These are phyloP conservation scores for Allophyes oxyacanthae DNA, from an alignment of 2,888 invertebrate genomes.

Conservation along the genomic window DNA sequence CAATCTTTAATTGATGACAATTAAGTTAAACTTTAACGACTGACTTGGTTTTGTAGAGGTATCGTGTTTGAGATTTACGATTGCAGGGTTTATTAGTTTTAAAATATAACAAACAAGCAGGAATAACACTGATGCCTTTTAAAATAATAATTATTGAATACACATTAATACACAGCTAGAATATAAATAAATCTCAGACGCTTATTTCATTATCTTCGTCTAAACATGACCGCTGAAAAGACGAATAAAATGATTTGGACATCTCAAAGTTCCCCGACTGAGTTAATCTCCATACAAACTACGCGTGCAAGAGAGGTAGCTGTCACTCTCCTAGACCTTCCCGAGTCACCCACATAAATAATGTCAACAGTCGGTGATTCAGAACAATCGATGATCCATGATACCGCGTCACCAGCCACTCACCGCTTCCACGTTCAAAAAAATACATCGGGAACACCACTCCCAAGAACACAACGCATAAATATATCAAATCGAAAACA, in stretches of 20 bases:
- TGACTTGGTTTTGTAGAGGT: conserved; percentile 20
- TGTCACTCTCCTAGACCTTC: conserved; percentile 69
- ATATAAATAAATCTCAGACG: conserved; percentile 15
- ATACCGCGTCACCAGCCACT: conserved; percentile 75
- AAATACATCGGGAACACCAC: conserved; percentile 73
- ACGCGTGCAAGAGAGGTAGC: conserved; percentile 63
- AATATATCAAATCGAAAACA: conserved; percentile 89
- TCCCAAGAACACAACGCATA: conserved; percentile 83
- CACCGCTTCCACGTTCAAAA: conserved; percentile 67
- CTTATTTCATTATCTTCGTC: conserved; percentile 23
- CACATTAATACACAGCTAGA: conserved; percentile 13
- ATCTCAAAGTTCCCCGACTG: conserved; percentile 40
- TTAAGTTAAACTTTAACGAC: conserved; percentile 49
- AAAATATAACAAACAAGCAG: conserved; percentile 13
- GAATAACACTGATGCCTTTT: neutral
- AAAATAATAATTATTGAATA: conserved; percentile 4
- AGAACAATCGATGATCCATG: conserved; percentile 78
- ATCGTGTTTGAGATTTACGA: conserved; percentile 23
- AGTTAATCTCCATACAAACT: conserved; percentile 59
- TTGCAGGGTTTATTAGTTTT: conserved; percentile 12
- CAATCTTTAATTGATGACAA: conserved; percentile 50
- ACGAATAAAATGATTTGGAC: conserved; percentile 37
- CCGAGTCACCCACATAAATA: conserved; percentile 76
- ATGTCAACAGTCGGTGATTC: conserved; percentile 74
- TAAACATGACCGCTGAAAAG: conserved; percentile 23